Evolutionary conservation across 1,140 invertebrate species (phyloP).

Genomic region (Drosophila navojoa): DNA sequence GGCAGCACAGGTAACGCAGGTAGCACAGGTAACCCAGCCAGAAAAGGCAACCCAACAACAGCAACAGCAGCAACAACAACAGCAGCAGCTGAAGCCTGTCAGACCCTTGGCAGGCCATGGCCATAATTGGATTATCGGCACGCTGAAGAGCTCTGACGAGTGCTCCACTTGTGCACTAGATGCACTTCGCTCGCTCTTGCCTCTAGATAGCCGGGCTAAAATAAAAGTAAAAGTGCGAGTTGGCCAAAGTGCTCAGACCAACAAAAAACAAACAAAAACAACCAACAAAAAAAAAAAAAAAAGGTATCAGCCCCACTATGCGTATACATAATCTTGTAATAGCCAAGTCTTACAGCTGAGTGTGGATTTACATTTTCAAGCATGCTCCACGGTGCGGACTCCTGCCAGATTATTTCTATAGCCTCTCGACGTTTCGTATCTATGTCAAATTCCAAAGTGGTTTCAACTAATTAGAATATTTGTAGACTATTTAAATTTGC

Average conservation of each 20-base stretch:
- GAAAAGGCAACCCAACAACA: not conserved
- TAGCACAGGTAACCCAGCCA: no score
- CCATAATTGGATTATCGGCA: conserved; percentile 77
- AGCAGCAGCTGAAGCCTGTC: conserved; percentile 10
- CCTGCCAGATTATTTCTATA: not conserved
- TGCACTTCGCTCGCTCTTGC: conserved; percentile 29
- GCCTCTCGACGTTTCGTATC: not conserved
- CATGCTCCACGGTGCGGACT: not conserved
- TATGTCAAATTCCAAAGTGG: not conserved
- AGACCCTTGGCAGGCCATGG: conserved; percentile 44
- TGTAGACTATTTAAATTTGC: not conserved
- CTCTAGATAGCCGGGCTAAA: conserved; percentile 29
- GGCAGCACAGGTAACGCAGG: not conserved
- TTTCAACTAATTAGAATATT: not conserved
- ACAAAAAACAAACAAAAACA: not conserved
- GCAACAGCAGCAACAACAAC: not conserved
- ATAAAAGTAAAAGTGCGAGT: conserved; percentile 33
- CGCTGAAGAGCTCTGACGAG: conserved; percentile 66
- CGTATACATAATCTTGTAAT: conserved; percentile 9
- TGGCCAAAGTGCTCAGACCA: not conserved
- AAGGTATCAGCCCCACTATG: not conserved
- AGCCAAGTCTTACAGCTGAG: conserved; percentile 23
- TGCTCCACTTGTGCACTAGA: conserved; percentile 47
- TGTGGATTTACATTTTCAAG: conserved; percentile 6
- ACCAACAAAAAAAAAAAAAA: not conserved